Evolutionary conservation across 30 jellyfish, hydroid and myxozoan species (phyloP).

Genomic region (Hydra vulgaris): DNA sequence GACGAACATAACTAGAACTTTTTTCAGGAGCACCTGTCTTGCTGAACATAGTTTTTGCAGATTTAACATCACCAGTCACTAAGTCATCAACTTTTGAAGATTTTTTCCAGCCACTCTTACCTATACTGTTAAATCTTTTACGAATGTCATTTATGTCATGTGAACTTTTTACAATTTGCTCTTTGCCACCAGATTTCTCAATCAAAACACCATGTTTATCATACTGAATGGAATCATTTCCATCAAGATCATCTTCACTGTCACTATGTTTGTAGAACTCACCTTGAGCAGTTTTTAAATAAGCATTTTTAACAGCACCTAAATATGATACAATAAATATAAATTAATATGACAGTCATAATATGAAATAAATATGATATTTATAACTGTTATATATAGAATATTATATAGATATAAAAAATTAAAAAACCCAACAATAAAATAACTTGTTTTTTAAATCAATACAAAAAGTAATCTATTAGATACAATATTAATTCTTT

Average conservation of each 20-base stretch:
- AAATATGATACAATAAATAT: background rate
- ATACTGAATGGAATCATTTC: background rate
- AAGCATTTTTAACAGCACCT: slow-evolving; percentile 18
- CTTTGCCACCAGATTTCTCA: slow-evolving; percentile 15
- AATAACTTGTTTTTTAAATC: too few relatives aligned
- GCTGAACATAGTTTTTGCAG: slow-evolving; percentile 15
- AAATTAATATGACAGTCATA: background rate
- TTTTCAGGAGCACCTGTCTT: background rate
- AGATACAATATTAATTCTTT: too few relatives aligned
- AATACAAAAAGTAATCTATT: too few relatives aligned
- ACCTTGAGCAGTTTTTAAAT: slow-evolving; percentile 12
- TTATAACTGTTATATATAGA: too few relatives aligned
- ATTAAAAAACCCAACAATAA: background rate
- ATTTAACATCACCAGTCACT: slow-evolving; percentile 1
- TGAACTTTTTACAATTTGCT: slow-evolving; percentile 6
- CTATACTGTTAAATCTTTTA: slow-evolving; percentile 15
- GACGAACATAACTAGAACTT: background rate
- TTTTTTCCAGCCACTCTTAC: slow-evolving; percentile 10
- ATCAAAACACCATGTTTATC: slow-evolving; percentile 13
- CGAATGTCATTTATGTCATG: slow-evolving; percentile 19
- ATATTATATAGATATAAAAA: background rate
- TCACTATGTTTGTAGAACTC: background rate
- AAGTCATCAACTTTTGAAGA: background rate
- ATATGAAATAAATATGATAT: background rate
- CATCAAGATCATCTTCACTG: slow-evolving; percentile 2